Evolutionary conservation across 1,140 invertebrate species (phyloP), one percentile per base, ranked within the genome.

Genomic region (Paramacrobiotus metropolitanus): DNA sequence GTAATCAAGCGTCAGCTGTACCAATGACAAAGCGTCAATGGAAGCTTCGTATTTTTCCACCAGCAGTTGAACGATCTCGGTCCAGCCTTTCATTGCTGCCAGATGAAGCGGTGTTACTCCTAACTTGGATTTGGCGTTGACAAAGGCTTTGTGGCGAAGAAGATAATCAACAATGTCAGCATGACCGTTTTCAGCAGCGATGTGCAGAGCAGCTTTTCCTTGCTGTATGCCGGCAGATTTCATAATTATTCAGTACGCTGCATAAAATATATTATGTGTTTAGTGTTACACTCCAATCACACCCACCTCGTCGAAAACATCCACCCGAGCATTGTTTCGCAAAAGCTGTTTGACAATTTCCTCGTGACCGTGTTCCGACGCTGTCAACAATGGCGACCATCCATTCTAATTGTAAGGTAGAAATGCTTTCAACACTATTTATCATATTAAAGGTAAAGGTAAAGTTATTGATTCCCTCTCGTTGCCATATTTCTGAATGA

Each of bases 141-240:
- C 95, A 72, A 96, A 98, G 0, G 94, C 94, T 75, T 96, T 96
- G 72, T 93, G 86, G 60, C 85, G 83, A 21, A 99, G 75, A n/a
- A 98, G 74, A 15, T 89, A 84, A 71, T 97, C 89, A 69, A 90
- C 93, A 0, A 97, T 87, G 73, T 90, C 73, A 20, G 76, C 65
- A 69, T 87, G 94, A 0, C 93, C 93, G 67, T 84, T 83, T 69
- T 96, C 90, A 1, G 90, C 89, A 0, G 92, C 91, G 62, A 97
- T 75, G 74, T 99, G 94, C 44, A 99, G 76, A 0, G 90, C 90
- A 0, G 90, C 92, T 67, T 91, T 79, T 15, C 91, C 91, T 64
- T 73, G 70, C 74, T 75, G 62, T 0, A 65, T 18, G n/a, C 2
- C 9, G 31, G 31, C 9, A 63, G 4, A 44, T 62, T 18, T 15